Percentiles rank a stretch among this genome's conserved stretches.
Conservation (phyloP, 2,888 invertebrate genomes). For the Gandaritis pyraliata region DNA sequence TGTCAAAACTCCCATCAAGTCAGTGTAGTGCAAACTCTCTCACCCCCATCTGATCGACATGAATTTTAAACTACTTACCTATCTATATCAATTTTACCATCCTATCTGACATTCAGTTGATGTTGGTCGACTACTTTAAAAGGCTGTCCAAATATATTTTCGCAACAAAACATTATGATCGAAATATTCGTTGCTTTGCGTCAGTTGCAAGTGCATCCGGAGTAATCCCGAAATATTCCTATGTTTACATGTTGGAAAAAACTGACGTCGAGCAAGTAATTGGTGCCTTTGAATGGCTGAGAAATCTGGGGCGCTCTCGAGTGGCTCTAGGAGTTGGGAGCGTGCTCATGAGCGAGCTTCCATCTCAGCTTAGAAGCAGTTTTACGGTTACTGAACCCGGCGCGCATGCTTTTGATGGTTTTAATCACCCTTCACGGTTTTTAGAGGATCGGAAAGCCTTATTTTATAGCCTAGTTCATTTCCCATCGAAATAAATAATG, state of each 20-base stretch:
- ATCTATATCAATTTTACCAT: no score
- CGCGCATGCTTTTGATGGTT: conserved; percentile 55
- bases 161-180: no score
- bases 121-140: no score
- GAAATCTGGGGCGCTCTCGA: conserved; percentile 58
- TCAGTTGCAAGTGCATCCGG: no score
- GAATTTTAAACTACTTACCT: no score
- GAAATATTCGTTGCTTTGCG: no score
- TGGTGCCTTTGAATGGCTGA: conserved; percentile 47
- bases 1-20: no score
- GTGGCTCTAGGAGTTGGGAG: conserved; percentile 48
- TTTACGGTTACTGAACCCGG: conserved; percentile 64
- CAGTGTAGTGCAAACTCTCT: no score
- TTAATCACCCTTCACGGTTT: conserved; percentile 14
- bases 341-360: conserved; percentile 43
- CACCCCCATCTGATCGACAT: no score
- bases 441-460: conserved; percentile 3
- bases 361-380: conserved; percentile 43
- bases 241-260: conserved; percentile 3
- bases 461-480: background rate
- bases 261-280: conserved; percentile 29
- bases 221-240: background rate
- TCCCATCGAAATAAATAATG: background rate
- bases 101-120: no score
- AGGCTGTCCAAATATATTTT: no score